Percentiles rank a stretch among this genome's conserved stretches.
phyloP scores from a whole-genome alignment of 2,797 vertebrate genomes.

The Halcyon smyrnensis region DNA sequence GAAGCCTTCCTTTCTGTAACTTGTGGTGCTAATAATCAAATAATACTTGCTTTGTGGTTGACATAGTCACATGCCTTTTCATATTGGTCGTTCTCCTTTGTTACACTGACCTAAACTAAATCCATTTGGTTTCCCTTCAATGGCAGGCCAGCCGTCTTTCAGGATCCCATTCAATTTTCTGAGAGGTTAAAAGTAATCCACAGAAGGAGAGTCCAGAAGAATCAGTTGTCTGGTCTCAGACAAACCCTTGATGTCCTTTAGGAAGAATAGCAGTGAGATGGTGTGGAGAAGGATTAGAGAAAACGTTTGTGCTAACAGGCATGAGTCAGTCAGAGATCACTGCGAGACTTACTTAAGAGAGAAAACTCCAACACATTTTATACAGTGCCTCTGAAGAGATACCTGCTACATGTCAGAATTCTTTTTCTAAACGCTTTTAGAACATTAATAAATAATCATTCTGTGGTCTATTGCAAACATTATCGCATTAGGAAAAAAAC shows the following conservation, averaged over 20 bases:
- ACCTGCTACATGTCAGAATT: not conserved
- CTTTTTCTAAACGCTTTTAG: not conserved
- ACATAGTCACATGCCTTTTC: not conserved
- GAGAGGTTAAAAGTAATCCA: not conserved
- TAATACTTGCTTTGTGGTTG: not conserved
- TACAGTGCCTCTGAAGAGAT: not conserved
- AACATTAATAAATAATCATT: not conserved
- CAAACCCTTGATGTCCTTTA: not conserved
- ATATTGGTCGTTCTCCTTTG: not conserved
- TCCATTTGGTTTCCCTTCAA: not conserved
- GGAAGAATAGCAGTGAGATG: not conserved
- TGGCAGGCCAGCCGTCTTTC: not conserved
- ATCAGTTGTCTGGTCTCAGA: not conserved
- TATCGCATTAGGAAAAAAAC: accelerated
- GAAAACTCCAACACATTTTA: not conserved
- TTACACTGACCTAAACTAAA: not conserved
- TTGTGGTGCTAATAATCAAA: not conserved
- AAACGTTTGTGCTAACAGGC: not conserved
- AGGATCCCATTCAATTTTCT: not conserved
- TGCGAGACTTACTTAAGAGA: not conserved
- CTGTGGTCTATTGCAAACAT: not conserved
- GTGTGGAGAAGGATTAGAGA: not conserved
- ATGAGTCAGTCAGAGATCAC: not conserved
- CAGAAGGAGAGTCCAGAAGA: not conserved
- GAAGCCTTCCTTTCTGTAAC: not conserved